Evolutionary conservation across 2,797 vertebrate genomes (phyloP), one percentile per base, ranked within the genome.

Genomic region (Erethizon dorsatum): DNA sequence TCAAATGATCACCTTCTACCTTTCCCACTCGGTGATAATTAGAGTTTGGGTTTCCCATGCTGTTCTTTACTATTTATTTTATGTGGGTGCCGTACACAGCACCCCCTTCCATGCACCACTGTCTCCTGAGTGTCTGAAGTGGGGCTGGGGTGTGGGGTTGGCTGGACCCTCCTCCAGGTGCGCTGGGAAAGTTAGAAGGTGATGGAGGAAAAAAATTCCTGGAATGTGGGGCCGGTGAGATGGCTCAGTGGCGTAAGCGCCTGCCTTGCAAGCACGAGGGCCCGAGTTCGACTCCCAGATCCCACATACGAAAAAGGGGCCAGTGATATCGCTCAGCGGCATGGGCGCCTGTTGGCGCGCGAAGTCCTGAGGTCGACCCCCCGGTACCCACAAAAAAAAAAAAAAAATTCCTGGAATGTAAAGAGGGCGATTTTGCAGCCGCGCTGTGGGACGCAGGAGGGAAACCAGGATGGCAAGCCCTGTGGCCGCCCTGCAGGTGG

Each of bases 41-140:
- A 2, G 0, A 1, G 11, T 28, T 71, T 59, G 1, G 56, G 18
- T 37, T 63, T 93, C 22, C 82, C 12, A 2, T n/a, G 26, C 17
- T 24, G 0, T 17, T 59, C 59, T 24, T 28, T 28, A 3, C 9
- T 22, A 2, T 17, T 5, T 28, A 7, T 2, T 6, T 41, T 69
- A 47, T 17, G 22, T 15, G 0, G 37, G 11, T 15, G 2, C 71
- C 33, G 37, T 18, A 4, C 33, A 79, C 2, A 57, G 24, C 2
- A 1, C 10, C 2, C 4, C 8, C 54, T 24, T 28, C 11, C 0
- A 0, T 4, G 5, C 28, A 31, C 37, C 54, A 6, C 33, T 31
- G 3, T 54, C 93, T 87, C 77, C 5, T 0, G 0, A 5, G 5
- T 41, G 37, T 65, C 11, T 12, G 0, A 0, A 31, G 45, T 57